Conservation (phyloP, 2,888 invertebrate species). For the Leptinotarsa haldemani region DNA sequence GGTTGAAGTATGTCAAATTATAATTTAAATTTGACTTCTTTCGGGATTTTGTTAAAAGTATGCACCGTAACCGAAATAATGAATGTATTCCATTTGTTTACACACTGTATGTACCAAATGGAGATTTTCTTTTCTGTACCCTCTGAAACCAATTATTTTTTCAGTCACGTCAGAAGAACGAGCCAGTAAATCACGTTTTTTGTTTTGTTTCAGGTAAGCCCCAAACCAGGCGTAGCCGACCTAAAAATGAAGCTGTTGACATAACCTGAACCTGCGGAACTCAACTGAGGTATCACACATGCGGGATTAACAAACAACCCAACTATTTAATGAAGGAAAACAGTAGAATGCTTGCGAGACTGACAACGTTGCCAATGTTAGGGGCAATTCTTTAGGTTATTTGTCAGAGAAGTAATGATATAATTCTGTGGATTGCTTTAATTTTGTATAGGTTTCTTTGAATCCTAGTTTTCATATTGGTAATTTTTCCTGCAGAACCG, state of each 20-base stretch:
- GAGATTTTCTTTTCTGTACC: neutral
- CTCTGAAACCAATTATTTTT: slow-evolving; percentile 34
- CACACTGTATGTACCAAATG: neutral
- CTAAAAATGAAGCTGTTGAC: slow-evolving; percentile 38
- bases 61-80: too few species aligned
- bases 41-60: too few species aligned
- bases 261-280: slow-evolving; percentile 37
- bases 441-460: too few species aligned
- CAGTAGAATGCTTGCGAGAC: slow-evolving; percentile 43
- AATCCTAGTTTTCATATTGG: too few species aligned
- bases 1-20: too few species aligned
- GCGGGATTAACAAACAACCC: slow-evolving; percentile 46
- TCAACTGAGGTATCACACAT: slow-evolving; percentile 47
- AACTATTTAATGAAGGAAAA: slow-evolving; percentile 45
- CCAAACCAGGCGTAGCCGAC: slow-evolving; percentile 30
- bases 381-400: too few species aligned
- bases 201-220: slow-evolving; percentile 46
- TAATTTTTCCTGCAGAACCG: too few species aligned
- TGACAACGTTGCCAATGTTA: slow-evolving; percentile 30
- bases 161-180: slow-evolving; percentile 39
- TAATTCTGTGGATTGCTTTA: too few species aligned
- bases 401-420: too few species aligned
- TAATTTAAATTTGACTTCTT: too few species aligned
- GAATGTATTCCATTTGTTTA: too few species aligned
- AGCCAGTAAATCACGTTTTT: slow-evolving; percentile 40